Conservation (phyloP, 2,888 invertebrate genomes). For the Xestia xanthographa region DNA sequence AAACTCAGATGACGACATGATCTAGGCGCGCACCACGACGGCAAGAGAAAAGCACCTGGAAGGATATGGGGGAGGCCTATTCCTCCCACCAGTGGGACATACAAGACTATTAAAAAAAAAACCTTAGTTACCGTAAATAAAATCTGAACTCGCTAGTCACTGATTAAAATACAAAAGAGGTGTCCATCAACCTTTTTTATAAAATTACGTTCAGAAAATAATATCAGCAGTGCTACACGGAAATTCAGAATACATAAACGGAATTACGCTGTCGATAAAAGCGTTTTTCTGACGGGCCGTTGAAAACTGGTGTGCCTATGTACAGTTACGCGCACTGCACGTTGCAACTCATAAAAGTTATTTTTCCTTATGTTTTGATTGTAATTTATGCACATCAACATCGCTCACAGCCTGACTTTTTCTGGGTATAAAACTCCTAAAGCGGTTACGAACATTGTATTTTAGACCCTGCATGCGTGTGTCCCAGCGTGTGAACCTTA, state of each 20-base stretch:
- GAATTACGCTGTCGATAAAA: slow-evolving; percentile 53
- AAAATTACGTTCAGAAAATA: slow-evolving; percentile 29
- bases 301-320: slow-evolving; percentile 26
- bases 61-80: no score
- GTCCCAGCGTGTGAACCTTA: no score
- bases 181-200: slow-evolving; percentile 1
- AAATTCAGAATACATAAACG: slow-evolving; percentile 53
- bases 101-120: no score
- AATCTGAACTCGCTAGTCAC: not conserved
- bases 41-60: no score
- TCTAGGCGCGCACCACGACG: no score
- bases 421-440: not conserved
- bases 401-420: not conserved
- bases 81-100: no score
- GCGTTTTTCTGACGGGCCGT: slow-evolving; percentile 44
- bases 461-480: not conserved
- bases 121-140: not conserved
- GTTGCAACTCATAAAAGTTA: not conserved
- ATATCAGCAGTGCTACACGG: slow-evolving; percentile 19
- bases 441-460: not conserved
- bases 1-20: not conserved
- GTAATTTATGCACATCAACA: no score
- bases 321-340: not conserved
- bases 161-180: slow-evolving; percentile 21
- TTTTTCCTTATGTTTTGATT: not conserved